Conservation (phyloP, 2,113 vertebrate genomes). For the Hippolais icterina region DNA sequence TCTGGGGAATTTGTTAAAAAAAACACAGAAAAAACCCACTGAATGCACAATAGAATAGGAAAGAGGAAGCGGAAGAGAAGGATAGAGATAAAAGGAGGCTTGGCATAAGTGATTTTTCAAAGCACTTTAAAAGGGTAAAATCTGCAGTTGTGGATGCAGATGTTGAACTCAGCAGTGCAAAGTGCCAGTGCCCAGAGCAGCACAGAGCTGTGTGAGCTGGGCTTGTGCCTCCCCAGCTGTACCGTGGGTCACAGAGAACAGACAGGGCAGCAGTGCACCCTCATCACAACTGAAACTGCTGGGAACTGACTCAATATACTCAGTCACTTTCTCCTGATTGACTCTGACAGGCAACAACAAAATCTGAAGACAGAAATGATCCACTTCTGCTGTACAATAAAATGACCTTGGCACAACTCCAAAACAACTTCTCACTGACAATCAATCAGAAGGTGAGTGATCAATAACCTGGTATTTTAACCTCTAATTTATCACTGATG, state of each 20-base stretch:
- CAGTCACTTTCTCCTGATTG: background rate
- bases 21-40: background rate
- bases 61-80: background rate
- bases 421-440: constrained; percentile 84
- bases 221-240: background rate
- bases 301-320: background rate
- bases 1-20: background rate
- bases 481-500: background rate
- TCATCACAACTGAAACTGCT: background rate
- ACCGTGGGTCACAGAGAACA: background rate
- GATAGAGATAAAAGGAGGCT: background rate
- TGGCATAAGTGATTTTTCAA: background rate
- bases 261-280: background rate
- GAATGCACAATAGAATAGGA: background rate
- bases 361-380: constrained; percentile 89
- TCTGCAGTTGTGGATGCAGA: background rate
- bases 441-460: constrained; percentile 76
- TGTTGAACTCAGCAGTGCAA: background rate
- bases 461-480: background rate
- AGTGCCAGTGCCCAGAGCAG: background rate
- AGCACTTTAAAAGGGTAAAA: background rate
- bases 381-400: constrained; percentile 91
- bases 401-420: constrained; percentile 85
- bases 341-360: constrained; percentile 83
- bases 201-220: background rate